Base-by-base conservation (phyloP, 2,113 vertebrate species). In the Antidorcas marsupialis region DNA sequence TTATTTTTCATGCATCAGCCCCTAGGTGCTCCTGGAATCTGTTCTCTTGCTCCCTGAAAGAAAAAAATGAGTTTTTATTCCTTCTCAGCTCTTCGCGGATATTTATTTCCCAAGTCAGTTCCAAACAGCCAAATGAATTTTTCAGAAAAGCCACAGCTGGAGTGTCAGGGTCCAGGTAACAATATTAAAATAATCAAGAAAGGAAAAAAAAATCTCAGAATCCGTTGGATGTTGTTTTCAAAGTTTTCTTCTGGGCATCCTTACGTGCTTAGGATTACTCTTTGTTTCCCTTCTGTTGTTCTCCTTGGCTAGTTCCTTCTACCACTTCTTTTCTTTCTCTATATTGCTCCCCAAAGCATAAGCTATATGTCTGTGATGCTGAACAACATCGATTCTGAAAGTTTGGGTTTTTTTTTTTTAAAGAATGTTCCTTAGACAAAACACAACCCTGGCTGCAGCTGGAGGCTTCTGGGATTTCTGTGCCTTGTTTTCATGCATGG, bases 401-500 rank as follows among this genome's bases (percentile, higher is more conserved):
- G 28, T 64, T 90, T 23, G 12, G 30, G 2, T 19, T 27, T 15
- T 47, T 50, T 50, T 74, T 57, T 57, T 57, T 57, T 4, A 30
- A 87, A 71, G 76, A 87, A 57, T 5, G 2, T 97, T 95, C 87
- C 76, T 95, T 95, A 96, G 95, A 97, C 92, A 96, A 97, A 97
- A 98, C 90, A 93, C 89, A 97, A 43, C 60, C 45, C 79, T 92
- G 53, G 82, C 95, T 97, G 88, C 79, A 96, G 96, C 96, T 96
- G 97, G 89, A 93, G 57, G 89, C 91, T 83, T 30, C 93, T 97
- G 96, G 97, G 97, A 97, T 97, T 97, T 98, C 97, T 93, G 96
- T 97, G 81, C 94, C 97, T 97, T 97, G 96, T 98, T 98, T 98
- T 97, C 97, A 98, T 98, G 97, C 98, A 98, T 52, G 98, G 96